A percentile compares a stretch with the other conserved stretches of the same genome.
Conservation (phyloP, 2,113 vertebrate genomes). For the Scalopus aquaticus region DNA sequence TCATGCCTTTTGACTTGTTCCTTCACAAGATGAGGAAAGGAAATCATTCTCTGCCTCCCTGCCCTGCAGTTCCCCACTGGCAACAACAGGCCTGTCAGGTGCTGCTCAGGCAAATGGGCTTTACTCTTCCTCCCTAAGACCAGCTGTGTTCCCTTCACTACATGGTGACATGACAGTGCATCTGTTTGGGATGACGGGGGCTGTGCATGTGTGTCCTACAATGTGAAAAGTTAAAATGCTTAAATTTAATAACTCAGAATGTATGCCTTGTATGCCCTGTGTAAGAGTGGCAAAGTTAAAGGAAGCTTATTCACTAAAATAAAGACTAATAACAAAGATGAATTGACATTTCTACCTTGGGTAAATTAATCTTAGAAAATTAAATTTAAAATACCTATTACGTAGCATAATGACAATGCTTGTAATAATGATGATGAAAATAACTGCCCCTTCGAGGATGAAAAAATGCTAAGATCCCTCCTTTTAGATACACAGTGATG, state of each 20-base stretch:
- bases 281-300: not conserved
- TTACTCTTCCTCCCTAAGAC: not conserved
- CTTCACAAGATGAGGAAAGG: not conserved
- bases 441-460: not conserved
- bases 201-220: not conserved
- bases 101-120: not conserved
- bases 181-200: not conserved
- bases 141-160: not conserved
- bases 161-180: accelerated
- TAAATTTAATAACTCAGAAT: not conserved
- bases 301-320: not conserved
- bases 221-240: not conserved
- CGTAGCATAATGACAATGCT: not conserved
- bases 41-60: not conserved
- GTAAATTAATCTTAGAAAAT: not conserved
- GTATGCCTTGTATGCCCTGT: not conserved
- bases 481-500: not conserved
- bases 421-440: not conserved
- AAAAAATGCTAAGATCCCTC: not conserved
- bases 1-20: not conserved
- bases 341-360: not conserved
- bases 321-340: not conserved
- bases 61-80: accelerated
- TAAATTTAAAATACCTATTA: not conserved
- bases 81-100: not conserved